phyloP scores from a whole-genome alignment of 2,113 vertebrate genomes.

The Bos javanicus region DNA sequence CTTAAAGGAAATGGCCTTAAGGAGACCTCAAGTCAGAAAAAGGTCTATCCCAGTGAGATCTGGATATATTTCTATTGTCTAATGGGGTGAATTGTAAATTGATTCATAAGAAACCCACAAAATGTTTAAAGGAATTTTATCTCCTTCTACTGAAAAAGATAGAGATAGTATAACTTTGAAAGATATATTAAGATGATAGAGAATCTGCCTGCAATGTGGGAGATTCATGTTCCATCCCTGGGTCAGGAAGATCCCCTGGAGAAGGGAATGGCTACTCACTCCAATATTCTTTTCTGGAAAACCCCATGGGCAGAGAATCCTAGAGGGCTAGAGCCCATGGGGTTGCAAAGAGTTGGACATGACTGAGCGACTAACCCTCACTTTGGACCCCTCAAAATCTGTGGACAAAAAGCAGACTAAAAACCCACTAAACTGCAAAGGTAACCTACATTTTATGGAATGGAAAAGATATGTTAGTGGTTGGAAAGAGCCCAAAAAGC shows the following conservation, averaged over 20 bases:
- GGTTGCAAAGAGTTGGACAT: neutral
- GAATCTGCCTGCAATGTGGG: neutral
- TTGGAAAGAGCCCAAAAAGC: neutral
- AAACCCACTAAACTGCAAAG: neutral
- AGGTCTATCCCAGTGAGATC: neutral
- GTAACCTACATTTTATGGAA: neutral
- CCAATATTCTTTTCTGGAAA: neutral
- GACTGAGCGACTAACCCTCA: neutral
- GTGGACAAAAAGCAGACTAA: neutral
- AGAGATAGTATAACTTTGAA: neutral
- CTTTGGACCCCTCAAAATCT: neutral
- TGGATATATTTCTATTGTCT: slow-evolving; percentile 33
- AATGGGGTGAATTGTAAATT: slow-evolving; percentile 38
- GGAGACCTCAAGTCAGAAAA: neutral
- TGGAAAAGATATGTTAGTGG: neutral
- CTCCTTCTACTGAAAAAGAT: slow-evolving; percentile 22
- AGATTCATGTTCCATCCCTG: neutral
- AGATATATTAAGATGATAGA: neutral
- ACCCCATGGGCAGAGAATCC: neutral
- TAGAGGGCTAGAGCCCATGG: neutral
- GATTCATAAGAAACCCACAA: slow-evolving; percentile 65
- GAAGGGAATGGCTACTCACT: neutral
- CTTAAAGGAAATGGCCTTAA: neutral
- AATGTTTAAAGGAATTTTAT: slow-evolving; percentile 59
- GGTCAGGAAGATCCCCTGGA: neutral